Percentiles rank a stretch among this genome's conserved stretches.
Evolutionary conservation across 1,140 invertebrate species (phyloP).

Genomic region (Megalonaias nervosa): DNA sequence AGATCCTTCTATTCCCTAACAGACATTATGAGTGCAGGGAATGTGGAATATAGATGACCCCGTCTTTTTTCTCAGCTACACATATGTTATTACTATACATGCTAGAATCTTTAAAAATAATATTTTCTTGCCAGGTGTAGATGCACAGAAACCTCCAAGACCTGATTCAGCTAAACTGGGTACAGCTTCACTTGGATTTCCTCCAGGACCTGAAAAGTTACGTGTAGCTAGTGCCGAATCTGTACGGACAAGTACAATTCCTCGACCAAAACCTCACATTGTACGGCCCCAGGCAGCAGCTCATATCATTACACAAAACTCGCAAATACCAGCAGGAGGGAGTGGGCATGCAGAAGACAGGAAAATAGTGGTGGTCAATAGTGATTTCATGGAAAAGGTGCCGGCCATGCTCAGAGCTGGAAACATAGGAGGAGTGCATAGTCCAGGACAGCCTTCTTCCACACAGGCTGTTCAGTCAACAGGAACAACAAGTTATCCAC

Average conservation of each 20-base stretch:
- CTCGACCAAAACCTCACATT: conserved; percentile 39
- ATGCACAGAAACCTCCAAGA: conserved; percentile 34
- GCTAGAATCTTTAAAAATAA: too few species aligned
- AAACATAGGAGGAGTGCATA: not conserved
- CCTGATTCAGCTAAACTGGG: conserved; percentile 50
- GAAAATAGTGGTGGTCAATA: conserved; percentile 53
- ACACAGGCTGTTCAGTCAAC: conserved; percentile 36
- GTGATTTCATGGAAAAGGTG: conserved; percentile 60
- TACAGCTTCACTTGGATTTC: not conserved
- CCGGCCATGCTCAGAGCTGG: conserved; percentile 39
- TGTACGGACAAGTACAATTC: conserved; percentile 28
- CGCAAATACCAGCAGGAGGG: conserved; percentile 32
- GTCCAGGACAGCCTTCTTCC: conserved; percentile 2
- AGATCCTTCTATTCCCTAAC: too few species aligned
- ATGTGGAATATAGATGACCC: too few species aligned
- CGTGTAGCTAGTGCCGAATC: conserved; percentile 51
- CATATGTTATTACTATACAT: too few species aligned
- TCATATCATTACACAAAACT: conserved; percentile 58
- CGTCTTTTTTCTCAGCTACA: too few species aligned
- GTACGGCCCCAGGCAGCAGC: conserved; percentile 59
- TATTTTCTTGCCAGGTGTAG: conserved; percentile 5
- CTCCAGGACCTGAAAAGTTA: not conserved
- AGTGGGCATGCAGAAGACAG: conserved; percentile 26
- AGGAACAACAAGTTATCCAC: conserved; percentile 4
- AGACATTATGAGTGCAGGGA: too few species aligned